These are phyloP conservation scores for Amphiprion clarkii DNA, from an alignment of 2,797 vertebrate genomes.

Conservation along the genomic window DNA sequence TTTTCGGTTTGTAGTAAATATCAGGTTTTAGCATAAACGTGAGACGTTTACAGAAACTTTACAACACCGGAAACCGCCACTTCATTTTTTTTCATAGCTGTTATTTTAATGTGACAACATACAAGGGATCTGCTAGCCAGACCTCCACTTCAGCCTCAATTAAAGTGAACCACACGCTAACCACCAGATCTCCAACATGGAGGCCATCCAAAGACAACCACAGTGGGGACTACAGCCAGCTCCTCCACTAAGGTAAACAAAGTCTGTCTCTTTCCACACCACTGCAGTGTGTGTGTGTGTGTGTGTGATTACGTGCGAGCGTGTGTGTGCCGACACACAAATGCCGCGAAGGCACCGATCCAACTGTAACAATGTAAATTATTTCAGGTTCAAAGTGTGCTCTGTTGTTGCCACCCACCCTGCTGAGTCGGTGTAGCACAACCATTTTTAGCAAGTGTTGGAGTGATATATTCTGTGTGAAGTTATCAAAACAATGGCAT, in stretches of 20 bases:
- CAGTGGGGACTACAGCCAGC: conserved; percentile 60
- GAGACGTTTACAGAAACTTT: conserved; percentile 25
- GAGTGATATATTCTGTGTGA: conserved; percentile 58
- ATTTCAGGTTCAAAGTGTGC: conserved; percentile 76
- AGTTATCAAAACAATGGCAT: conserved; percentile 60
- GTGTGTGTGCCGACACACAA: conserved; percentile 45
- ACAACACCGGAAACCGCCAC: conserved; percentile 26
- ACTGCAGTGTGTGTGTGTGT: conserved; percentile 33
- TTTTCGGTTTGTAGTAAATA: conserved; percentile 30
- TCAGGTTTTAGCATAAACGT: conserved; percentile 21
- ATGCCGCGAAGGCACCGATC: conserved; percentile 59
- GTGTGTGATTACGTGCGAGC: conserved; percentile 26
- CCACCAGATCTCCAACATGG: conserved; percentile 65
- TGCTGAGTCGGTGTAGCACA: conserved; percentile 58
- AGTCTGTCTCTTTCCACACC: conserved; percentile 60
- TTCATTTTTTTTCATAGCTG: conserved; percentile 42
- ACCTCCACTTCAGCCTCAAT: conserved; percentile 49
- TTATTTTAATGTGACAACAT: conserved; percentile 54
- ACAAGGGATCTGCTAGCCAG: conserved; percentile 37
- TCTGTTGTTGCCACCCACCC: conserved; percentile 67
- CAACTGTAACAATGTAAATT: conserved; percentile 81
- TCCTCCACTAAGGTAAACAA: conserved; percentile 72
- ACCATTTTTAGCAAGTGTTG: conserved; percentile 67
- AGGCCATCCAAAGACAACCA: conserved; percentile 75
- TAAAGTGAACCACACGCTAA: conserved; percentile 62